phyloP scores from a whole-genome alignment of 2,113 vertebrate species.

The Numida meleagris region DNA sequence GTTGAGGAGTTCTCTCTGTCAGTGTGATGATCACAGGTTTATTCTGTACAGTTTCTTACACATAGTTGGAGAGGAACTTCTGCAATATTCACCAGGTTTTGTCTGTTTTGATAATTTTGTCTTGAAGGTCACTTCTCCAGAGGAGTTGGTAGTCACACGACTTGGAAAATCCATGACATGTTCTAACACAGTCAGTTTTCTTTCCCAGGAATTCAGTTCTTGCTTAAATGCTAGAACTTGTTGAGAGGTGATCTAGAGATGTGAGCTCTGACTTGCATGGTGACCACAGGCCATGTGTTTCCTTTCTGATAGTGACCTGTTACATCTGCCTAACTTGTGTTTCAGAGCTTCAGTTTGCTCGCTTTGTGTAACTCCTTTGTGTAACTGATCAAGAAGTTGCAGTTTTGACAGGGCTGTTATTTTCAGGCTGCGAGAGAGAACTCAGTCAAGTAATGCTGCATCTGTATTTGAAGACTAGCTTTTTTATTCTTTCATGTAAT shows the following conservation, averaged over 20 bases:
- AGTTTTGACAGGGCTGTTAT: neutral
- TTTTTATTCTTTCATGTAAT: neutral
- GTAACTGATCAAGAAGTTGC: neutral
- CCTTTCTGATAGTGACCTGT: neutral
- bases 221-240: neutral
- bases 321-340: neutral
- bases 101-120: neutral
- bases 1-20: neutral
- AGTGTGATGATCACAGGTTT: neutral
- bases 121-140: neutral
- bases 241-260: neutral
- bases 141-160: neutral
- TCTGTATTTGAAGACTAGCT: neutral
- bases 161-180: neutral
- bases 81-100: neutral
- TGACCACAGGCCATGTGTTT: rapidly evolving
- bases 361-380: neutral
- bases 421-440: neutral
- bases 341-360: neutral
- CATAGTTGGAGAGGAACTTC: neutral
- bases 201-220: neutral
- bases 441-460: neutral
- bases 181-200: neutral
- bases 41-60: neutral
- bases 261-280: neutral